Evolutionary conservation across 2,797 vertebrate species (phyloP).

Genomic region (Sebastes taczanowskii): DNA sequence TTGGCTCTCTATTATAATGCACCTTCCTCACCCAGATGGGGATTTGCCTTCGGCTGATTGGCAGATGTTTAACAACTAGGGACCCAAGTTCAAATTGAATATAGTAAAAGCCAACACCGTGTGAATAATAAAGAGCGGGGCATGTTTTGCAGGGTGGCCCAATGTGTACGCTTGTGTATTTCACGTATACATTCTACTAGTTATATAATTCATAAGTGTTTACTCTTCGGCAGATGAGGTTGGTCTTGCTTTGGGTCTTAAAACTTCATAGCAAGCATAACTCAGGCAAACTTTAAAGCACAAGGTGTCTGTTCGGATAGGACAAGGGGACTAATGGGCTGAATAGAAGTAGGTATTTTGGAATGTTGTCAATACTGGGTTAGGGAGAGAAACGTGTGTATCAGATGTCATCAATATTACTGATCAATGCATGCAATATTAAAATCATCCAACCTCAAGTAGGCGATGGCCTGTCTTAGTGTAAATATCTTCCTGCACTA

Average conservation of each 20-base stretch:
- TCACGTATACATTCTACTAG: background rate
- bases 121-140: conserved; percentile 21
- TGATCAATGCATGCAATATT: conserved; percentile 29
- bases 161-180: background rate
- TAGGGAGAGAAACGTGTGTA: background rate
- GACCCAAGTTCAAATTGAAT: conserved; percentile 46
- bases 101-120: background rate
- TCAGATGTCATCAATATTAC: conserved; percentile 25
- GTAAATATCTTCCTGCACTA: conserved; percentile 21
- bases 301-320: background rate
- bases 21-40: conserved; percentile 13
- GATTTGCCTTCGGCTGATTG: conserved; percentile 47
- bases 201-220: background rate
- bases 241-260: background rate
- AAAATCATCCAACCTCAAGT: conserved; percentile 28
- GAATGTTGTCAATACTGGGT: background rate
- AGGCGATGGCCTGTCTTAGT: background rate
- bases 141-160: background rate
- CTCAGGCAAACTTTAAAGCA: background rate
- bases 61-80: conserved; percentile 58
- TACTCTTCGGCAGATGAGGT: background rate
- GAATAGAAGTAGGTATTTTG: conserved; percentile 1
- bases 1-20: conserved; percentile 29
- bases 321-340: background rate
- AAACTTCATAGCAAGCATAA: background rate